Conservation (phyloP, 2,113 vertebrate genomes). For the Clarias gariepinus region DNA sequence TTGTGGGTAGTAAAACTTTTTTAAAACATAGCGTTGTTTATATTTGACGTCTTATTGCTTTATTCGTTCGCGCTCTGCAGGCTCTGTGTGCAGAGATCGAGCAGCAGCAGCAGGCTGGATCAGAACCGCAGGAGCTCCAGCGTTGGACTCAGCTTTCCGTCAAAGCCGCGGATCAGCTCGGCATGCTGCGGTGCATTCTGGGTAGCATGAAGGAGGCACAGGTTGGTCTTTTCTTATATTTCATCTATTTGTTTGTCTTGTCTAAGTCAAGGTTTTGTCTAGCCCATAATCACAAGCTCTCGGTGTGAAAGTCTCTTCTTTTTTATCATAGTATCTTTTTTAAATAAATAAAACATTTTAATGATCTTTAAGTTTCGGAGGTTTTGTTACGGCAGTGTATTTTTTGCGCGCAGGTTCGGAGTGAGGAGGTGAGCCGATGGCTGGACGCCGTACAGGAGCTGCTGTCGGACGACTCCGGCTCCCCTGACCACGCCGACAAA, state of each 20-base stretch:
- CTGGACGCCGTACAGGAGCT: slow-evolving; percentile 80
- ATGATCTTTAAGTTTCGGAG: neutral
- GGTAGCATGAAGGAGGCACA: slow-evolving; percentile 84
- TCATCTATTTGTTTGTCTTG: neutral
- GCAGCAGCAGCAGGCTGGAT: slow-evolving; percentile 75
- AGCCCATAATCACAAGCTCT: neutral
- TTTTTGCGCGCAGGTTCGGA: slow-evolving; percentile 71
- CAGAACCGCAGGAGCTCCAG: slow-evolving; percentile 76
- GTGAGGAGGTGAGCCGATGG: slow-evolving; percentile 82
- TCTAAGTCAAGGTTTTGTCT: neutral
- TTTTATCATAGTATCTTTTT: no score
- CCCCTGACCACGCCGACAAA: slow-evolving; percentile 68
- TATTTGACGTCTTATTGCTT: neutral
- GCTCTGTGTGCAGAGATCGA: slow-evolving; percentile 77
- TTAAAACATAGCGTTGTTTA: no score
- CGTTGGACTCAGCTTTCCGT: slow-evolving; percentile 81
- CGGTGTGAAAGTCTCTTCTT: no score
- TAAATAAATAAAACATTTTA: no score
- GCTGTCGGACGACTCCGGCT: slow-evolving; percentile 74
- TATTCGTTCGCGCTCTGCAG: slow-evolving; percentile 52
- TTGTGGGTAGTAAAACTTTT: neutral
- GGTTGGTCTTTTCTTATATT: slow-evolving; percentile 65
- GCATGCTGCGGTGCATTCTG: slow-evolving; percentile 80
- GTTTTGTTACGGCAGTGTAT: neutral
- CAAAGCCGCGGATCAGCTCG: slow-evolving; percentile 76